These are phyloP conservation scores for Corvus cornix DNA, from an alignment of 2,113 vertebrate species.

Conservation along the genomic window DNA sequence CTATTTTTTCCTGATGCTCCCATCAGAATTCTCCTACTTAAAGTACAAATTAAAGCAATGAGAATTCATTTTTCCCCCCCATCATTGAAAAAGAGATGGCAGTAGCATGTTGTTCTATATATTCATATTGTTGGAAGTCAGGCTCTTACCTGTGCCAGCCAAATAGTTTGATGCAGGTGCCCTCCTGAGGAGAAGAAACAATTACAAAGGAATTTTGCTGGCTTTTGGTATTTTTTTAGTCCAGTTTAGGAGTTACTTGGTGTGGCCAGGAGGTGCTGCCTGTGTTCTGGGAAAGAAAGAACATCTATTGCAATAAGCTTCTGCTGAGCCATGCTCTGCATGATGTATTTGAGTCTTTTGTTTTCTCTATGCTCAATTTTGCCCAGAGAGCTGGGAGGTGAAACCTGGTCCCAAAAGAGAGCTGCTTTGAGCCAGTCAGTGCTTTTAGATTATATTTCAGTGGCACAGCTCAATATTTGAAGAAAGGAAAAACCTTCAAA, in stretches of 20 bases:
- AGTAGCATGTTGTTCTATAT: not conserved
- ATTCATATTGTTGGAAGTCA: not conserved
- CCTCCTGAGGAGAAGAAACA: not conserved
- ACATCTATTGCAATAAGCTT: not conserved
- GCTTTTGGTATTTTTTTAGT: not conserved
- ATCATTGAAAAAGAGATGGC: not conserved
- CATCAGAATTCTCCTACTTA: not conserved
- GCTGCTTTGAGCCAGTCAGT: not conserved
- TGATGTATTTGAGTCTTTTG: not conserved
- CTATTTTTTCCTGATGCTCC: not conserved
- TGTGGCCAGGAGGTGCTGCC: not conserved
- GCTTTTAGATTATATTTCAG: not conserved
- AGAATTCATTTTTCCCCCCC: not conserved
- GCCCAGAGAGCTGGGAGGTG: not conserved
- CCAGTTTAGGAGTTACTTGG: not conserved
- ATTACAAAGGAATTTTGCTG: not conserved
- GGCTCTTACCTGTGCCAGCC: not conserved
- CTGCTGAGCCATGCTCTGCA: not conserved
- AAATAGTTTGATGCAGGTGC: not conserved
- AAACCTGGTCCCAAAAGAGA: not conserved
- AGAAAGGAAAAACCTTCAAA: not conserved
- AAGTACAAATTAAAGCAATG: not conserved
- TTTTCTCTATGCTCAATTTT: not conserved
- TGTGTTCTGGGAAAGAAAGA: not conserved
- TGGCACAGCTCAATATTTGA: not conserved